Percentiles rank a stretch among this genome's conserved stretches.
Conservation (phyloP, 2,113 vertebrate genomes). For the Oreotrochilus melanogaster region DNA sequence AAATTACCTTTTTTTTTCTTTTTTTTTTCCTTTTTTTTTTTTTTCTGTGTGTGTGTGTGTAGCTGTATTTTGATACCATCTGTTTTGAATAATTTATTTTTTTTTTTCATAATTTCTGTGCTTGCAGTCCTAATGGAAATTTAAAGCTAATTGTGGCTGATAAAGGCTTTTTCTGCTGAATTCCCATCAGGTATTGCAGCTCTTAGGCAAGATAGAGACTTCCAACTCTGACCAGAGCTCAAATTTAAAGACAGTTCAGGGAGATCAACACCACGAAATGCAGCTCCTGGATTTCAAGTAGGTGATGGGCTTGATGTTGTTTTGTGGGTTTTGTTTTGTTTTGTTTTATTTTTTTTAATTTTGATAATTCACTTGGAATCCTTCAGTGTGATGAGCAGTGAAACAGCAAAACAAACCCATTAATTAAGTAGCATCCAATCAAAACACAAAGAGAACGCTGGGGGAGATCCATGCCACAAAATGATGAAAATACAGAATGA, state of each 20-base stretch:
- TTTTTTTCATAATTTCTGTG: neutral
- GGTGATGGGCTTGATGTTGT: constrained; percentile 13
- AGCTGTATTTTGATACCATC: neutral
- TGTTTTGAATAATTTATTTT: neutral
- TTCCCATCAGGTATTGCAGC: constrained; percentile 77
- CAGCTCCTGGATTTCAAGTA: constrained; percentile 84
- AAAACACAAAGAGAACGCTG: neutral
- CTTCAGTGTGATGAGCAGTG: constrained; percentile 18
- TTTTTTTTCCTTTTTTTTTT: too few species aligned
- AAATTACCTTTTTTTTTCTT: neutral
- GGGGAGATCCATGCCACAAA: neutral
- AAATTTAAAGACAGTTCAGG: constrained; percentile 73
- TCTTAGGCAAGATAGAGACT: constrained; percentile 79
- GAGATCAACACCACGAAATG: constrained; percentile 78
- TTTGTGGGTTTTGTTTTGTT: too few species aligned
- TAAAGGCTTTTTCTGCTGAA: constrained; percentile 20
- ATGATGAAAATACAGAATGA: constrained; percentile 5
- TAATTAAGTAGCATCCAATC: constrained; percentile 1
- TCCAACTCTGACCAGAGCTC: constrained; percentile 71
- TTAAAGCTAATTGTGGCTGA: constrained; percentile 32
- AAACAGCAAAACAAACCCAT: neutral
- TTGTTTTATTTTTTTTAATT: constrained; percentile 63
- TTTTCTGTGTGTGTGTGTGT: neutral
- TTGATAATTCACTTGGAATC: constrained; percentile 24
- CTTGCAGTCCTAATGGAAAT: neutral